Evolutionary conservation across 2,888 invertebrate species (phyloP), one percentile per base, ranked within the genome.

Genomic region (Drosophila tripunctata): DNA sequence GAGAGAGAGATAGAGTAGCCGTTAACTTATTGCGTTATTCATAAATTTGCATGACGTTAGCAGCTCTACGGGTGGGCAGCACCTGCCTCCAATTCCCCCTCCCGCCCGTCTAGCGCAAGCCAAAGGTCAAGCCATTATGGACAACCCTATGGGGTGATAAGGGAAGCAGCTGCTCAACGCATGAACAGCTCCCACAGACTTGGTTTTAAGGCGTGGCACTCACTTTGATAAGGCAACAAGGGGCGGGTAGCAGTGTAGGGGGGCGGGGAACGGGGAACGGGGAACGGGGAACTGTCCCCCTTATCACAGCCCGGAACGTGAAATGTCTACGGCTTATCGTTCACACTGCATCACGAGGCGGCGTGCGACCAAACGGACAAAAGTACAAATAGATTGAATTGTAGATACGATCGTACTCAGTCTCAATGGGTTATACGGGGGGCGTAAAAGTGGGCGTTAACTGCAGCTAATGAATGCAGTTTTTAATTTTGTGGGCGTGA

Each of bases 1-100:
- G 31, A 12, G 6, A 10, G 24, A 31, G 22, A 0, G 8, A 24
- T 30, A 17, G 43, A 35, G 38, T 24, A 35, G 4, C 33, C 14
- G 30, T 15, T 27, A 36, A 14, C 48, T 60, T 31, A 70, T 61
- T 70, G 65, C 61, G 70, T 57, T 71, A 71, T 71, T 66, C 38
- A 51, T 19, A 66, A 47, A 21, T 62, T 71, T 33, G 61, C 38
- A 48, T 71, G 67, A 71, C 57, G 71, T 44, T 35, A 8, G 40
- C 17, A 36, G 17, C 35, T 27, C 41, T 70, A 47, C 65, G 55
- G 33, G 43, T 21, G 56, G 45, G n/a, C n/a, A n/a, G n/a, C n/a
- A n/a, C n/a, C n/a, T n/a, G n/a, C n/a, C n/a, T n/a, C n/a, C n/a
- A n/a, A n/a, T n/a, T n/a, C n/a, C n/a, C n/a, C n/a, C n/a, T n/a